Evolutionary conservation across 1,140 invertebrate species (phyloP), one percentile per base, ranked within the genome.

Genomic region (Trachymyrmex septentrionalis): DNA sequence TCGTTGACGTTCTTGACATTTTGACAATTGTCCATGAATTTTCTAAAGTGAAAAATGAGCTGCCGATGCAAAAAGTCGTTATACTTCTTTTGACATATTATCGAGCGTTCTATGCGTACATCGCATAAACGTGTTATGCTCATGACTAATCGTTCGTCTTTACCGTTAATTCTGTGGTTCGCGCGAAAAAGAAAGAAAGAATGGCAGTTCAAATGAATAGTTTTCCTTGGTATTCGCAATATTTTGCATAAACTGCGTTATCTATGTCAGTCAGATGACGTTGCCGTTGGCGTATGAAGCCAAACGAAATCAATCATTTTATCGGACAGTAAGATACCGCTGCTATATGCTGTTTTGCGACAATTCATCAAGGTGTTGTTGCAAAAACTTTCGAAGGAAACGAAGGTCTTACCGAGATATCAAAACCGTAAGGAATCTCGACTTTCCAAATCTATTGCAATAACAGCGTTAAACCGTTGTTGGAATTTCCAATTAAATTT

Each of bases 91-190:
- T 59, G 82, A 48, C 73, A 38, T 50, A 66, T 86, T 82, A 82
- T 82, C 71, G 57, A 61, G 57, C 53, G 16, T 89, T 87, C 71
- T 72, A 89, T 53, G 67, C 84, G 64, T 76, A 76, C 7, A 55
- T 82, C 76, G 73, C 67, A 44, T 82, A 77, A 89, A 89, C 85
- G 87, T 73, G 88, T 86, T 84, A 72, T 69, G 71, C 85, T 84
- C 21, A 48, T 90, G 76, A 90, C 71, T 87, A 87, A 89, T 89
- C 76, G 88, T 84, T 87, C 53, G 59, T 86, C 85, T 89, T 89
- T 86, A 71, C 66, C 53, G 48, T 63, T 69, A 86, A 69, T 50
- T 53, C 59, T 61, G 84, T 21, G 14, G 16, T 21, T 21, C 69
- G 30, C 19, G 63, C n/a, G 67, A 30, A 86, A 57, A 64, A 19